phyloP scores from a whole-genome alignment of 2,888 invertebrate species.

The Itoplectis maculator region DNA sequence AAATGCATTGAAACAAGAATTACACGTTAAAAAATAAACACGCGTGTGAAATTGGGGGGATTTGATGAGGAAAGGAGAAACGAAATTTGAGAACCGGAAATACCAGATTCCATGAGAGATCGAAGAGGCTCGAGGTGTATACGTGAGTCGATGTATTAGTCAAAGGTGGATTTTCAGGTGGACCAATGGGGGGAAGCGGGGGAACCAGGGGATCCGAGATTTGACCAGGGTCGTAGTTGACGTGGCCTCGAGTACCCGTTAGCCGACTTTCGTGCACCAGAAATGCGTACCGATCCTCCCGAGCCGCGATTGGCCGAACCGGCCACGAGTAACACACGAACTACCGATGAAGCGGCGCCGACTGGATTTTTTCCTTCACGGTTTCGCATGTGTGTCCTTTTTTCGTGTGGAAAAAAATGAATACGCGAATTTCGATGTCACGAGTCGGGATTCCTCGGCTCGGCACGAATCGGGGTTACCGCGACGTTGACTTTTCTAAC shows the following conservation, averaged over 20 bases:
- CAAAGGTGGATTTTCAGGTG: conserved; percentile 20
- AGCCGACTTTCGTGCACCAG: conserved; percentile 63
- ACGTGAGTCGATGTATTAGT: conserved; percentile 16
- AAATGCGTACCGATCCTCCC: conserved; percentile 40
- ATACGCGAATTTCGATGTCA: neutral
- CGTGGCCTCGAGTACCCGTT: conserved; percentile 53
- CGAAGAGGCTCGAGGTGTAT: conserved; percentile 10
- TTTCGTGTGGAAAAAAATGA: conserved; percentile 3
- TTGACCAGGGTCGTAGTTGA: conserved; percentile 59
- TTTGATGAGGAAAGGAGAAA: neutral
- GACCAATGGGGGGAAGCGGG: conserved; percentile 19
- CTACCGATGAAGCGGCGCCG: neutral
- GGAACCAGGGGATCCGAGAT: neutral
- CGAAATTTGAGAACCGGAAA: neutral
- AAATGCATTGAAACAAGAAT: no score
- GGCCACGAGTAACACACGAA: conserved; percentile 18
- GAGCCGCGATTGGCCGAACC: conserved; percentile 20
- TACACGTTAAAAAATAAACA: no score
- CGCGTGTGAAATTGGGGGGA: neutral
- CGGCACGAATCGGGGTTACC: conserved; percentile 26
- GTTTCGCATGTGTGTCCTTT: neutral
- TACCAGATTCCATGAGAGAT: neutral
- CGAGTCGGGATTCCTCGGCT: neutral
- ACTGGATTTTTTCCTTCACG: neutral
- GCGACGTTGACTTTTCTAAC: conserved; percentile 29